phyloP scores from a whole-genome alignment of 1,140 invertebrate genomes.

The Cydia fagiglandana region DNA sequence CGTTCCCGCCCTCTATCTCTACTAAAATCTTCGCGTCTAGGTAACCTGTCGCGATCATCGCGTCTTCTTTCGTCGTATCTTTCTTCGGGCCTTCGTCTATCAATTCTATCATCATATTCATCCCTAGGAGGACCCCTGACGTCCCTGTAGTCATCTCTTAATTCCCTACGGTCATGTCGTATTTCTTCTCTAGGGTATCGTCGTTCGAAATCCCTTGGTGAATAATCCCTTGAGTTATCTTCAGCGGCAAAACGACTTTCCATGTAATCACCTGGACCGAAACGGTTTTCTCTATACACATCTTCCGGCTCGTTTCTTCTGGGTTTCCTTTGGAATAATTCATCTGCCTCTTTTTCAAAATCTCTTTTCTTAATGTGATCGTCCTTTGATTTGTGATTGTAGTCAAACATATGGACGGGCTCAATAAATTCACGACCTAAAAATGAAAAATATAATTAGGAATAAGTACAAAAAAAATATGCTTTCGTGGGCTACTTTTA shows the following conservation, averaged over 20 bases:
- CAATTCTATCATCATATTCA: slow-evolving; percentile 52
- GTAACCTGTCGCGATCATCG: slow-evolving; percentile 38
- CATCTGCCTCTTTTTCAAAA: slow-evolving; percentile 66
- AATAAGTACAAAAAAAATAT: slow-evolving; percentile 1
- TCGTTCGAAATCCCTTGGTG: slow-evolving; percentile 51
- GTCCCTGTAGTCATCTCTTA: slow-evolving; percentile 41
- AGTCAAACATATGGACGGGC: slow-evolving; percentile 81
- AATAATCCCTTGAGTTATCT: slow-evolving; percentile 41
- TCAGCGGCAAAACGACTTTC: slow-evolving; percentile 36
- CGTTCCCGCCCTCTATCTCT: slow-evolving; percentile 44
- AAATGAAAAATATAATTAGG: slow-evolving; percentile 40
- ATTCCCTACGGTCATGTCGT: slow-evolving; percentile 45
- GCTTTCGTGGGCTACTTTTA: too few species aligned
- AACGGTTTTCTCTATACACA: slow-evolving; percentile 32
- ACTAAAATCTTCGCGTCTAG: slow-evolving; percentile 48
- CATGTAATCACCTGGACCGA: slow-evolving; percentile 14
- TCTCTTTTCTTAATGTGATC: slow-evolving; percentile 56
- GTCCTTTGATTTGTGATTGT: slow-evolving; percentile 79
- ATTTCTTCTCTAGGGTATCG: slow-evolving; percentile 44
- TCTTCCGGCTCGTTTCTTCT: slow-evolving; percentile 46
- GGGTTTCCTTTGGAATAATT: slow-evolving; percentile 58
- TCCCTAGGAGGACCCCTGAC: slow-evolving; percentile 38
- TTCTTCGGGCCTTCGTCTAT: slow-evolving; percentile 32
- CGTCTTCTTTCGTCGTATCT: slow-evolving; percentile 28
- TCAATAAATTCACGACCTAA: slow-evolving; percentile 77